A percentile compares a stretch with the other conserved stretches of the same genome.
Conservation (phyloP, 2,113 vertebrate species). For the Gallinago paraguaiae region DNA sequence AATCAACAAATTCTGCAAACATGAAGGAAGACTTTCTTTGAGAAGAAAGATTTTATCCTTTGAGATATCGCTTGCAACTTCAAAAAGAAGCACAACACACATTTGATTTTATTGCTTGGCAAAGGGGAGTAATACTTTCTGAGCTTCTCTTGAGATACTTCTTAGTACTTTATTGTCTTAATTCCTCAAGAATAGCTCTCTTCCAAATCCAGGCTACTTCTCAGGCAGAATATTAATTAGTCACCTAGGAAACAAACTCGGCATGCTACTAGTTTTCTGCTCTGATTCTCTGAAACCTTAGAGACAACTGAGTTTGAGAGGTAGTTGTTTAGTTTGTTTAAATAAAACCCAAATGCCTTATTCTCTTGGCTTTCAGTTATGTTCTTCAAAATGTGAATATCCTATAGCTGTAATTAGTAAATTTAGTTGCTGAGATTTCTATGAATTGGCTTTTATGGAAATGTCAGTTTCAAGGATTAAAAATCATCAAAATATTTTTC, state of each 20-base stretch:
- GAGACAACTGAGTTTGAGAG: neutral
- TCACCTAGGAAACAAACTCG: constrained; percentile 47
- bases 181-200: neutral
- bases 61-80: neutral
- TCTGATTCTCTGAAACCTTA: constrained; percentile 23
- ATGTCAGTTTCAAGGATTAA: neutral
- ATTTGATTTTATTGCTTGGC: neutral
- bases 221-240: constrained; percentile 36
- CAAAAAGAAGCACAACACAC: neutral
- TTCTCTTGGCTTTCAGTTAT: neutral
- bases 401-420: neutral
- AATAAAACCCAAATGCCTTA: neutral
- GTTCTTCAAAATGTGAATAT: neutral
- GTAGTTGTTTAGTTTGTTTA: neutral
- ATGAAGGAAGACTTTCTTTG: neutral
- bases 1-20: neutral
- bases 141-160: neutral
- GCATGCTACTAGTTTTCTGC: neutral
- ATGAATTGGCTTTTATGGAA: neutral
- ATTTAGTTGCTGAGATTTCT: neutral
- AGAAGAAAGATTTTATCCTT: neutral
- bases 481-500: neutral
- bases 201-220: neutral
- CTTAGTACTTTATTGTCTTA: neutral
- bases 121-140: neutral